These are phyloP conservation scores for Cremastinae sp. DNA, from an alignment of 2,888 invertebrate species.

Conservation along the genomic window DNA sequence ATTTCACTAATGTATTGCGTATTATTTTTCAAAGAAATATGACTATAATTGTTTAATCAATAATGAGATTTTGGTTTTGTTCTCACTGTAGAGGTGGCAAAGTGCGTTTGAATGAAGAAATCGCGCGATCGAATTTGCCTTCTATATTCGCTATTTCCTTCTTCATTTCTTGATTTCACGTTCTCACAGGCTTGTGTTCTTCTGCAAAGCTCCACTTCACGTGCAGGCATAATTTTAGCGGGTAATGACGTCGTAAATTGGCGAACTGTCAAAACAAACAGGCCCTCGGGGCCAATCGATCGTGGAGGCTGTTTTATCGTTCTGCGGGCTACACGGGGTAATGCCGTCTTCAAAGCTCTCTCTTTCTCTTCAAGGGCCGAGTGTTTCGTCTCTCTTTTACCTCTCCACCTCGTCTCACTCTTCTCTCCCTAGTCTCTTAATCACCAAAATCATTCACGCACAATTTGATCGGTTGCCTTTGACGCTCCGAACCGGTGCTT, in stretches of 20 bases:
- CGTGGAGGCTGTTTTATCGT: slow-evolving; percentile 52
- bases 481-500: slow-evolving; percentile 37
- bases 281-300: slow-evolving; percentile 60
- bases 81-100: too few relatives aligned
- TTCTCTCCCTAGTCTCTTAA: not conserved
- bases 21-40: too few relatives aligned
- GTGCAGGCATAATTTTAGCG: slow-evolving; percentile 50
- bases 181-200: not conserved
- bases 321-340: slow-evolving; percentile 35
- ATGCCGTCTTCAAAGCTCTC: slow-evolving; percentile 10
- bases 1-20: too few relatives aligned
- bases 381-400: slow-evolving; percentile 3
- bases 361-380: too few relatives aligned
- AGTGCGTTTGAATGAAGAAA: too few relatives aligned
- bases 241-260: slow-evolving; percentile 60
- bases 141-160: not conserved
- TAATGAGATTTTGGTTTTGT: not conserved
- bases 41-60: slow-evolving; percentile 11
- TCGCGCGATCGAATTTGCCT: slow-evolving; percentile 20
- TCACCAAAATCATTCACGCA: slow-evolving; percentile 24
- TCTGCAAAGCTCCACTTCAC: slow-evolving; percentile 44
- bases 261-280: slow-evolving; percentile 58
- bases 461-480: slow-evolving; percentile 48
- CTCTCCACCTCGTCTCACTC: not conserved
- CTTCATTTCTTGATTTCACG: not conserved